Percentiles rank a stretch among this genome's conserved stretches.
phyloP scores from a whole-genome alignment of 1,140 invertebrate genomes.

The Drosophila seguyi region DNA sequence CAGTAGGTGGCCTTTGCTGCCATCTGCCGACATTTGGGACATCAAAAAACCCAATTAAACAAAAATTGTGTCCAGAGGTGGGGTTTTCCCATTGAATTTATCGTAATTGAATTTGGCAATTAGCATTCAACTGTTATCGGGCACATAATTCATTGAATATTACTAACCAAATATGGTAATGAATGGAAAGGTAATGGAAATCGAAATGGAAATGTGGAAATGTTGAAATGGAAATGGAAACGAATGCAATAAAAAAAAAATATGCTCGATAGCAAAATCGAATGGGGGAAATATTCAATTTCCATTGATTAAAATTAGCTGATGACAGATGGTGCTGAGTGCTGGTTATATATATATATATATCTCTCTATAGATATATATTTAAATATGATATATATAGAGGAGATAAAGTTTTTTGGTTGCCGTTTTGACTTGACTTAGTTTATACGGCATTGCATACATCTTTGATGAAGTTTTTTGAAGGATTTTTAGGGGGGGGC shows the following conservation, averaged over 20 bases:
- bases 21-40: not conserved
- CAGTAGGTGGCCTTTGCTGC: not conserved
- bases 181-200: constrained; percentile 21
- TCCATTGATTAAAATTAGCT: constrained; percentile 42
- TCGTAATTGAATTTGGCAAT: constrained; percentile 56
- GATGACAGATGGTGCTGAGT: constrained; percentile 2
- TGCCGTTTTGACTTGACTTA: constrained; percentile 16
- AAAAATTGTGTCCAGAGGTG: constrained; percentile 30
- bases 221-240: constrained; percentile 3
- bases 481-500: constrained; percentile 5
- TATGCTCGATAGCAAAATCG: constrained; percentile 14
- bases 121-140: constrained; percentile 51
- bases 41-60: constrained; percentile 34
- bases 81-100: constrained; percentile 27
- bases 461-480: constrained; percentile 47
- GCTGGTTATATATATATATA: no score
- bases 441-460: constrained; percentile 26
- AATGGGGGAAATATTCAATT: constrained; percentile 38
- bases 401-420: constrained; percentile 2
- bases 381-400: constrained; percentile 4
- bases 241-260: constrained; percentile 5
- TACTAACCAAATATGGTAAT: constrained; percentile 44
- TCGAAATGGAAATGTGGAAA: not conserved
- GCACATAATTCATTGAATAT: constrained; percentile 38
- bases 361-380: not conserved